These are phyloP conservation scores for Cygnus buccinator DNA, from an alignment of 2,113 vertebrate genomes.

Conservation along the genomic window DNA sequence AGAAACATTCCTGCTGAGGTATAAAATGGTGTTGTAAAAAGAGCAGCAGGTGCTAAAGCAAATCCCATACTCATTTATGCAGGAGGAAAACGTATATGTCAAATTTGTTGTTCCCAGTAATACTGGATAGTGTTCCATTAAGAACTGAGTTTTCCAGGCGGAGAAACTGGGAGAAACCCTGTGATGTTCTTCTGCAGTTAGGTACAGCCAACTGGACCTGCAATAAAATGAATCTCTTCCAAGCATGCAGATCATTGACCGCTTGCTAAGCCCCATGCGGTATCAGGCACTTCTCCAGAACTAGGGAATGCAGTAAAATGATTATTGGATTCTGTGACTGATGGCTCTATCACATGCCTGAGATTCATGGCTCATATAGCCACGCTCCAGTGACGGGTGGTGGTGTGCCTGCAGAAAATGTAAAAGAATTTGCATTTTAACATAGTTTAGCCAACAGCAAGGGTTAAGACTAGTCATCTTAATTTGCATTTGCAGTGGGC, in stretches of 20 bases:
- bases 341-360: constrained; percentile 38
- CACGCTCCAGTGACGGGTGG: not conserved
- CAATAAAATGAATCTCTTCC: constrained; percentile 21
- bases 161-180: not conserved
- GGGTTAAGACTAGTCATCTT: not conserved
- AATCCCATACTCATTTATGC: constrained; percentile 6
- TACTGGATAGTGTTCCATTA: not conserved
- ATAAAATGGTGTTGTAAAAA: constrained; percentile 20
- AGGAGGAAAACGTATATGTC: not conserved
- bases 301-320: not conserved
- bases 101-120: constrained; percentile 14
- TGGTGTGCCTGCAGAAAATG: not conserved
- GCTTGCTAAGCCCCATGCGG: not conserved
- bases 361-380: not conserved
- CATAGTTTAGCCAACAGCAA: not conserved
- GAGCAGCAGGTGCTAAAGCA: constrained; percentile 41
- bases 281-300: constrained; percentile 36
- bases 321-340: constrained; percentile 40
- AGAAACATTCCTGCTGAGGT: constrained; percentile 23
- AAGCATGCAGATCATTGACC: not conserved
- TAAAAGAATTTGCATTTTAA: constrained; percentile 26
- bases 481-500: constrained; percentile 6
- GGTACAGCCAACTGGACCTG: not conserved
- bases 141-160: not conserved
- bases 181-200: not conserved